Base-by-base conservation (phyloP, 2,888 invertebrate genomes). In the Odontocerum albicorne region DNA sequence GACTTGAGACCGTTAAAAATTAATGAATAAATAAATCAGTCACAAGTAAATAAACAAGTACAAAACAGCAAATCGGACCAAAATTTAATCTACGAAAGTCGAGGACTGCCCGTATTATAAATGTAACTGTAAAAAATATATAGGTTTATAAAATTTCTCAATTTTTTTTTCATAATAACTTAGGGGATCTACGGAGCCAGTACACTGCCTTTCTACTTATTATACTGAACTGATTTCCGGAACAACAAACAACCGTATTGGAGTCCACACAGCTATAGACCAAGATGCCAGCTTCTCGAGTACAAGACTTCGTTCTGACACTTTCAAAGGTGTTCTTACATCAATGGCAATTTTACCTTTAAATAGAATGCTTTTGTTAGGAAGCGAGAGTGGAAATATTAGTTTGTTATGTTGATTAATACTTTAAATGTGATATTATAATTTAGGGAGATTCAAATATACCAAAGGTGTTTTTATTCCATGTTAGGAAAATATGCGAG, bases 121-220 rank as follows among this genome's bases (percentile, higher is more conserved):
- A 2, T 19, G 16, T 6, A 39, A 16, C 7, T 13, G 8, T 36
- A 12, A 16, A 45, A 16, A 13, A 45, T 12, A n/a, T 31, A 4
- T 12, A 32, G 35, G 16, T 15, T 15, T 46, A n/a, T 13, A 13
- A 15, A n/a, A 35, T 46, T 12, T n/a, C n/a, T n/a, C n/a, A n/a
- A n/a, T n/a, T 47, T 17, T 4, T 13, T 46, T 33, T 6, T 3
- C 35, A 21, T 39, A 36, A 47, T 55, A 51, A 54, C 66, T 68
- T 73, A 92, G 92, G 77, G 95, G 94, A 57, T 87, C 88, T 45
- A 89, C 92, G 1, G 96, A 96, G 69, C 95, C 96, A 1, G 93
- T 94, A 2, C 95, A 96, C 73, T 93, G 93, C 65, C 81, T 95
- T 59, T 84, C 86, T 35, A 81, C 87, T 35, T 88, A 90, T 72